These are phyloP conservation scores for Sandelia bainsii DNA, from an alignment of 2,797 vertebrate genomes.

Conservation along the genomic window DNA sequence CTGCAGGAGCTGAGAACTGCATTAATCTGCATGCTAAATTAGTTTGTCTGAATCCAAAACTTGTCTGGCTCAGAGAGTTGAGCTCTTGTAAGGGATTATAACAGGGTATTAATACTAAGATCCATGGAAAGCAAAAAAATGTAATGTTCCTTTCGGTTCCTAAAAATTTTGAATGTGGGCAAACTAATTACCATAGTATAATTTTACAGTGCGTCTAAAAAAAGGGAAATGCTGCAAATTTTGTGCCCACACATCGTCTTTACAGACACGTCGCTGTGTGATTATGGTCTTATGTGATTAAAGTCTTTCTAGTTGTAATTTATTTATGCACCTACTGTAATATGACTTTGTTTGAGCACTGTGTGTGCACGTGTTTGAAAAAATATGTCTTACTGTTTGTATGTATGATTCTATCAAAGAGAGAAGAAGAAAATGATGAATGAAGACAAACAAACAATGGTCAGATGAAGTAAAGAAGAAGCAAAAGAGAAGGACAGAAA, in stretches of 20 bases:
- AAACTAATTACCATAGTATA: conserved; percentile 66
- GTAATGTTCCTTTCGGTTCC: conserved; percentile 58
- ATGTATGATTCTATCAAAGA: conserved; percentile 9
- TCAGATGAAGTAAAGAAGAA: conserved; percentile 18
- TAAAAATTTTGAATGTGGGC: conserved; percentile 51
- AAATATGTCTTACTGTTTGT: conserved; percentile 5
- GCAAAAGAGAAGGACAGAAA: conserved; percentile 26
- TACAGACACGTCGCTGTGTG: conserved; percentile 32
- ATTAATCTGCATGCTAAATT: conserved; percentile 80
- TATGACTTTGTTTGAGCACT: conserved; percentile 2
- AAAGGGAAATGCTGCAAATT: conserved; percentile 34
- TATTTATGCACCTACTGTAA: conserved; percentile 25
- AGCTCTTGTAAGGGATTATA: conserved; percentile 74
- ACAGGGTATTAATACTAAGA: conserved; percentile 67
- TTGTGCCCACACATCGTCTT: conserved; percentile 19
- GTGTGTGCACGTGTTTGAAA: conserved; percentile 1
- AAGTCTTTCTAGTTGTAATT: conserved; percentile 23
- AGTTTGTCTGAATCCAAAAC: conserved; percentile 73
- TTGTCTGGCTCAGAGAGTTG: conserved; percentile 67
- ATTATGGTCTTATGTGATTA: conserved; percentile 27
- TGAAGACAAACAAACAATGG: conserved; percentile 17
- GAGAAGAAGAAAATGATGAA: conserved; percentile 25
- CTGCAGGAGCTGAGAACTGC: conserved; percentile 65
- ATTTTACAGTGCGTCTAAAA: conserved; percentile 56
- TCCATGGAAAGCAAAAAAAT: conserved; percentile 68